These are phyloP conservation scores for Takifugu bimaculatus DNA, from an alignment of 2,113 vertebrate genomes.

Conservation along the genomic window DNA sequence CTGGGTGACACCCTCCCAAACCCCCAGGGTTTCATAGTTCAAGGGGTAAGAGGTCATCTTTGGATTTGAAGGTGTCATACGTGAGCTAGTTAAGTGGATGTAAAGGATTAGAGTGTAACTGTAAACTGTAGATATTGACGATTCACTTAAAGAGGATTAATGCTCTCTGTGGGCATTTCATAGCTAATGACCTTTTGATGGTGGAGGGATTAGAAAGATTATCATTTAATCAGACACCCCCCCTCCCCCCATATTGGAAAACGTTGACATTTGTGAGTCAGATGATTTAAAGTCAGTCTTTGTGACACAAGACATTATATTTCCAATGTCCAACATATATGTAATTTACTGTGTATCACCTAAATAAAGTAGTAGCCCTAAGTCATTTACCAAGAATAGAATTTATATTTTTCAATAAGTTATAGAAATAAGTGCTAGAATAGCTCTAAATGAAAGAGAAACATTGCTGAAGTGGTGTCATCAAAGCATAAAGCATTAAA, in stretches of 20 bases:
- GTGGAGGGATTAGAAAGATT: not conserved
- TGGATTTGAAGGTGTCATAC: constrained; percentile 50
- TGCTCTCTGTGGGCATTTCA: constrained; percentile 7
- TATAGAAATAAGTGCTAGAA: too few relatives aligned
- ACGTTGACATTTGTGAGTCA: not conserved
- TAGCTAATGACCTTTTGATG: not conserved
- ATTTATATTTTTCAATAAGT: too few relatives aligned
- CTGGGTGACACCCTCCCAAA: constrained; percentile 27
- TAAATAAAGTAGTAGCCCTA: too few relatives aligned
- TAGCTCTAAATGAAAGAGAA: too few relatives aligned
- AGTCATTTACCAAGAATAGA: too few relatives aligned
- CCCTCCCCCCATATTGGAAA: not conserved
- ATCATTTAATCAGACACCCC: not conserved
- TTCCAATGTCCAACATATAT: too few relatives aligned
- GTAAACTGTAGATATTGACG: constrained; percentile 41
- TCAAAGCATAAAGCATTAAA: too few relatives aligned
- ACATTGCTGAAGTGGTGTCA: too few relatives aligned
- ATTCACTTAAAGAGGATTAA: constrained; percentile 39
- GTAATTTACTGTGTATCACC: too few relatives aligned
- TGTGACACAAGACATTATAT: not conserved
- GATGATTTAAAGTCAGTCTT: not conserved
- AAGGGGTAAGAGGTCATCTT: constrained; percentile 48
- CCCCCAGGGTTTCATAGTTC: constrained; percentile 33
- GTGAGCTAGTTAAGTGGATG: constrained; percentile 40
- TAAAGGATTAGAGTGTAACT: constrained; percentile 44